Conservation (phyloP, 2,113 vertebrate species). For the Cynopterus brachyotis region DNA sequence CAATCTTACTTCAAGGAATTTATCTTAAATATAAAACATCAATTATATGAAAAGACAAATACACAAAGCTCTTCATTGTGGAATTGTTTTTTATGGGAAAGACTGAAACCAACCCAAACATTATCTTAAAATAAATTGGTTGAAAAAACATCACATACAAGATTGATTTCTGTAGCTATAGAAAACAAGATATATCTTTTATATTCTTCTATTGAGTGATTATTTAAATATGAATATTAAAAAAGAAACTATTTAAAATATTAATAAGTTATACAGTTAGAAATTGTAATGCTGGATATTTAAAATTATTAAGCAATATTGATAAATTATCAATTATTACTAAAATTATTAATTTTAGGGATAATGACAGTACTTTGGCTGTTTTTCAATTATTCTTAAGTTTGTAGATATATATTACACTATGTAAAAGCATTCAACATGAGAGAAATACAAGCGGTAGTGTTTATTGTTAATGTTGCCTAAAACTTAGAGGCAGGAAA, state of each 20-base stretch:
- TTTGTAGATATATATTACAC: neutral
- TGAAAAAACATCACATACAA: neutral
- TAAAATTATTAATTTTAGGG: neutral
- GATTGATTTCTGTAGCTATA: neutral
- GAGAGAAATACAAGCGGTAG: neutral
- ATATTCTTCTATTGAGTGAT: neutral
- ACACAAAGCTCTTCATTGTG: neutral
- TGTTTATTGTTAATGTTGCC: neutral
- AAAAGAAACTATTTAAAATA: neutral
- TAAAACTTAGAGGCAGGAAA: neutral
- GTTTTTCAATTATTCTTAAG: neutral
- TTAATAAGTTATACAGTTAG: neutral
- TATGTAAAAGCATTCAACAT: neutral
- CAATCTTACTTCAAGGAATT: neutral
- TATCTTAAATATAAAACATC: neutral
- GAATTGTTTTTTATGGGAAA: neutral
- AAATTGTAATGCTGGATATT: neutral
- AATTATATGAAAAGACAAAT: neutral
- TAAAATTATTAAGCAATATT: neutral
- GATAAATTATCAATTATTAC: neutral
- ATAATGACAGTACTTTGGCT: neutral
- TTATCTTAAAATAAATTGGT: neutral
- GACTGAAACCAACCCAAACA: neutral
- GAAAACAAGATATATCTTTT: neutral
- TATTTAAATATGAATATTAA: neutral